A percentile compares a stretch with the other conserved stretches of the same genome.
These are phyloP conservation scores for Lasiurus borealis DNA, from an alignment of 2,113 vertebrate genomes.

Conservation along the genomic window DNA sequence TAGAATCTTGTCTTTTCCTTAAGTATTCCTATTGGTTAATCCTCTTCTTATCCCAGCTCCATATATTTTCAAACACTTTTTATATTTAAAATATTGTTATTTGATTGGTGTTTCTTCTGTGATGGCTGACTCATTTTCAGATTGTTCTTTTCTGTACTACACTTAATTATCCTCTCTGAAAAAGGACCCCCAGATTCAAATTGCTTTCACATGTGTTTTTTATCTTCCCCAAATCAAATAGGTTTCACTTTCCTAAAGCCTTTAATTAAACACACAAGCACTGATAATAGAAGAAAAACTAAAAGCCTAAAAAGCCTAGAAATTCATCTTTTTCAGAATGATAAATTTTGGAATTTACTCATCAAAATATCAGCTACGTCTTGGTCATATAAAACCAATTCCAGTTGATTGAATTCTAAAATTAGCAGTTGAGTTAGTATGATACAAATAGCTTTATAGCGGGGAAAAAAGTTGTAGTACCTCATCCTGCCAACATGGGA, in stretches of 20 bases:
- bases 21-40: background rate
- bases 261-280: constrained; percentile 62
- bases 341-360: constrained; percentile 16
- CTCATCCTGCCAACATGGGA: background rate
- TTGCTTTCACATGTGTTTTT: background rate
- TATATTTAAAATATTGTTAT: constrained; percentile 35
- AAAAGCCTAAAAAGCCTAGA: background rate
- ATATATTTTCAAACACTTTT: background rate
- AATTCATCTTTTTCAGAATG: constrained; percentile 1
- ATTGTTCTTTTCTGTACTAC: background rate
- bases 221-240: background rate
- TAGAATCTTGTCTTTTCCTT: background rate
- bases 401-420: constrained; percentile 55
- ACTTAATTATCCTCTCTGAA: constrained; percentile 36
- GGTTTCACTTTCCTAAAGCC: background rate
- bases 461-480: background rate
- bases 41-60: background rate
- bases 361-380: background rate
- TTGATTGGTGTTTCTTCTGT: background rate
- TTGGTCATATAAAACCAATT: background rate
- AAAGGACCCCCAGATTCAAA: constrained; percentile 19
- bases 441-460: background rate
- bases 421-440: background rate
- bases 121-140: background rate
- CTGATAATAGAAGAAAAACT: background rate